These are phyloP conservation scores for Sclerurus mexicanus DNA, from an alignment of 2,113 vertebrate species.

Conservation along the genomic window DNA sequence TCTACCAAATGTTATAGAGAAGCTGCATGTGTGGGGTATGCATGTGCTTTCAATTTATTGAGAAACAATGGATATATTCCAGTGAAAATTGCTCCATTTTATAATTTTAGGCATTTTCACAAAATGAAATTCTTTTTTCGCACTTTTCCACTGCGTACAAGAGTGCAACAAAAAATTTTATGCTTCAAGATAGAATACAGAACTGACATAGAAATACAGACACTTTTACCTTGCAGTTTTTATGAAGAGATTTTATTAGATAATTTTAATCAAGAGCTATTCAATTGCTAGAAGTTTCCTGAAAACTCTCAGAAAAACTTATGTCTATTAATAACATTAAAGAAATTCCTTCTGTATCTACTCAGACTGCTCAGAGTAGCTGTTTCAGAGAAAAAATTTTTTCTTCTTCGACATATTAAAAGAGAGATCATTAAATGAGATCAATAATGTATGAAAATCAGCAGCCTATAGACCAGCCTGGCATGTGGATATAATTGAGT, in stretches of 20 bases:
- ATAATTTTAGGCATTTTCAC: not conserved
- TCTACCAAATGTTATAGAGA: not conserved
- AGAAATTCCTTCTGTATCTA: not conserved
- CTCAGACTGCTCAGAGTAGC: not conserved
- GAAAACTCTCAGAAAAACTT: not conserved
- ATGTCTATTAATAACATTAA: not conserved
- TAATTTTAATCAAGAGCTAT: not conserved
- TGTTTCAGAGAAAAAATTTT: not conserved
- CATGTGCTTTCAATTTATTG: not conserved
- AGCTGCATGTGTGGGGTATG: fast-evolving
- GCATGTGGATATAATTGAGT: not conserved
- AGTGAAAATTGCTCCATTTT: not conserved
- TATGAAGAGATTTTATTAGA: not conserved
- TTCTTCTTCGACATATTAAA: too few species aligned
- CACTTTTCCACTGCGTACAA: not conserved
- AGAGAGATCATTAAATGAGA: too few species aligned
- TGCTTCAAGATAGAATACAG: not conserved
- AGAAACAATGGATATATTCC: not conserved
- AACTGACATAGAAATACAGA: not conserved
- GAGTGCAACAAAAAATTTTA: not conserved
- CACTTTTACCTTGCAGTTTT: not conserved
- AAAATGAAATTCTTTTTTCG: not conserved
- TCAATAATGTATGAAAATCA: too few species aligned
- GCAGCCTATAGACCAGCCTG: too few species aligned
- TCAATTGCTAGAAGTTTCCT: not conserved